Evolutionary conservation across 1,140 invertebrate species (phyloP), one percentile per base, ranked within the genome.

Genomic region (Bicyclus anynana): DNA sequence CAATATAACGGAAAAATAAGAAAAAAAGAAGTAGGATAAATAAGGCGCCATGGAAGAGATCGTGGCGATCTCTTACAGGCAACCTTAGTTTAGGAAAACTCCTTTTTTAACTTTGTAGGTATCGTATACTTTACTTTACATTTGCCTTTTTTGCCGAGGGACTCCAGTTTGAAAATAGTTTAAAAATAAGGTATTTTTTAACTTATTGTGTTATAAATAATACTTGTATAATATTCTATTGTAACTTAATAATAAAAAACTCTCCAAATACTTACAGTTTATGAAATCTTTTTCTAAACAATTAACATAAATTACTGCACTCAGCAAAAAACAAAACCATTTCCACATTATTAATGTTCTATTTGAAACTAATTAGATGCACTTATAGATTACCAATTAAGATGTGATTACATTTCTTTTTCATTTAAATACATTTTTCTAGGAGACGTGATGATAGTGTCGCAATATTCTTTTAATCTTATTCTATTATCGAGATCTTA

Each of bases 261-360:
- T 42, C 1, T 20, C 7, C 18, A 14, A 52, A 51, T 59, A 74
- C 77, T 84, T 55, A 84, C 81, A 80, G 52, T 84, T 82, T 20
- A 84, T 74, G 53, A 69, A 75, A 48, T 46, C 59, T 26, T 74
- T 76, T 14, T 72, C 63, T 16, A 26, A 2, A 20, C 61, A 56
- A 35, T 27, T 65, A 14, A 58, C 72, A 10, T 51, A 42, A 49
- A 35, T 18, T 20, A 68, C 10, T n/a, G 42, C 21, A 53, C 59
- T 29, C 0, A n/a, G n/a, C n/a, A 59, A 23, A 27, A 49, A 56
- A 14, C 61, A 47, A 5, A 64, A 48, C 5, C 53, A 29, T 46
- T 27, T 48, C 53, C 51, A 55, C 66, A 68, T 68, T 51, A 20
- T 44, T 33, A 33, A 33, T 4, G 12, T 16, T 20, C 12, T 18